phyloP scores from a whole-genome alignment of 2,797 vertebrate species.

The Lagothrix lagotricha region DNA sequence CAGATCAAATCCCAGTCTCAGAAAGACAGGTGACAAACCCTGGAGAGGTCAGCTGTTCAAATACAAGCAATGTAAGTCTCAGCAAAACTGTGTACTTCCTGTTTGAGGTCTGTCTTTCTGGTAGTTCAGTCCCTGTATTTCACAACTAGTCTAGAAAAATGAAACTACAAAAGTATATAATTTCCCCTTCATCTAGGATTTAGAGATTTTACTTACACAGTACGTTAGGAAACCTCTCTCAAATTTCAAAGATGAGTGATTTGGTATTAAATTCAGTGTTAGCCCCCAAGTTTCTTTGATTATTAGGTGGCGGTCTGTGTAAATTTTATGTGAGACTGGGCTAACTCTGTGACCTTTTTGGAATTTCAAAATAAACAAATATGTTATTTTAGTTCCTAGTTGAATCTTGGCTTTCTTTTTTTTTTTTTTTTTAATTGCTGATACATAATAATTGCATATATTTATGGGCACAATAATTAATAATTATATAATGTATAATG shows the following conservation, averaged over 20 bases:
- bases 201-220: slow-evolving; percentile 14
- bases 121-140: slow-evolving; percentile 17
- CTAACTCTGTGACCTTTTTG: neutral
- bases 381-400: neutral
- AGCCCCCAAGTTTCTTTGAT: neutral
- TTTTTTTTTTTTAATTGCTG: neutral
- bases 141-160: slow-evolving; percentile 33
- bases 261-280: slow-evolving; percentile 15
- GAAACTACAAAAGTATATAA: neutral
- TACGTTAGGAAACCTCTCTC: neutral
- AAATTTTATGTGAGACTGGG: neutral
- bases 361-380: slow-evolving; percentile 29
- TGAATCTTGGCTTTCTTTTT: neutral
- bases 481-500: neutral
- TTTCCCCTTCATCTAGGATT: neutral
- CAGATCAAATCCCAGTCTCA: neutral
- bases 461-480: neutral
- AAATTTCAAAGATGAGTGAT: neutral
- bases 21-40: neutral
- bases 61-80: too few species aligned
- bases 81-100: neutral
- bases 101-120: neutral
- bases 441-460: neutral
- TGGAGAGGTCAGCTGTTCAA: neutral
- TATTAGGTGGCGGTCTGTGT: neutral